Evolutionary conservation across 2,113 vertebrate genomes (phyloP).

Genomic region (Probosciger aterrimus): DNA sequence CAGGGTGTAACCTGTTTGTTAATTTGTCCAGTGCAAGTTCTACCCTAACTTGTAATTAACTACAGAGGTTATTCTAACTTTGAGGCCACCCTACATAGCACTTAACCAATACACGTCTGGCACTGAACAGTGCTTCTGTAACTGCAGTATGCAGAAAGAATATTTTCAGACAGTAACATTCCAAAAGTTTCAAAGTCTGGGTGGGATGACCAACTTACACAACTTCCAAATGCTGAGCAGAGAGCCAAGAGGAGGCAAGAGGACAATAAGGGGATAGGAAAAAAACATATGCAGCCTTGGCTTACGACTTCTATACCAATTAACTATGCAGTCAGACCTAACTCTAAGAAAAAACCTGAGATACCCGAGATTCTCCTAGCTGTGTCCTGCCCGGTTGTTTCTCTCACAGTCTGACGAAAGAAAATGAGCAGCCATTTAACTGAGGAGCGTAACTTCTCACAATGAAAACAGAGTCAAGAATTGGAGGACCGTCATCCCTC

Average conservation of each 20-base stretch:
- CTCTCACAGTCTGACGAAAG: background rate
- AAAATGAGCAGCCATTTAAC: background rate
- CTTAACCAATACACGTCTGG: background rate
- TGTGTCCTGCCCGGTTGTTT: background rate
- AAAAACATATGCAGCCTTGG: background rate
- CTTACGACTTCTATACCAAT: background rate
- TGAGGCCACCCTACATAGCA: background rate
- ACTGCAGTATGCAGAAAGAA: background rate
- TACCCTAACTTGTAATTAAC: background rate
- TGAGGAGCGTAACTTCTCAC: background rate
- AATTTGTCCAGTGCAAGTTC: background rate
- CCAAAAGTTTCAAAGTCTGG: background rate
- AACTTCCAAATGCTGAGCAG: background rate
- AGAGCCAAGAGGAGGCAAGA: background rate
- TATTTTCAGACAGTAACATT: background rate
- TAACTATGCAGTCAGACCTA: background rate
- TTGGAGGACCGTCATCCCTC: background rate
- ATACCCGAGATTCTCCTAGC: background rate
- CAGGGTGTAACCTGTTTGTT: background rate
- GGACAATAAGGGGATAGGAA: background rate
- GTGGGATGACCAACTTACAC: background rate
- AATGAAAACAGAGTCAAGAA: background rate
- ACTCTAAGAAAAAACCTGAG: background rate
- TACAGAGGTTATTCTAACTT: background rate
- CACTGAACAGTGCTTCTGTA: background rate